These are phyloP conservation scores for Trichonephila clavata DNA, from an alignment of 1,140 invertebrate genomes.

Conservation along the genomic window DNA sequence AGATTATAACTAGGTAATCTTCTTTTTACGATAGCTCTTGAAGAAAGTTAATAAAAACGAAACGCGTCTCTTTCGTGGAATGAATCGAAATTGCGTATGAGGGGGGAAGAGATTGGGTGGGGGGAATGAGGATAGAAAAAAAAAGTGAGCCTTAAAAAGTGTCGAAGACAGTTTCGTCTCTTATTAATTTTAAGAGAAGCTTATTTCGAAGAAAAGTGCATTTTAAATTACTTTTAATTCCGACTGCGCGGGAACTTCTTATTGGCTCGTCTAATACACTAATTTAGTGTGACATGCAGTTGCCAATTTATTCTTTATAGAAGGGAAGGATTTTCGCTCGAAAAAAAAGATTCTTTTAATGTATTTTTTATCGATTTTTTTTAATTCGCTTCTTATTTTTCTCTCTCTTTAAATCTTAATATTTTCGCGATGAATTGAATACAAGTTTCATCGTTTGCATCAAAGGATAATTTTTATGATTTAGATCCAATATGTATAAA, in stretches of 20 bases:
- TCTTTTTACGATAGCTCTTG: slow-evolving; percentile 71
- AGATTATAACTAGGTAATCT: slow-evolving; percentile 71
- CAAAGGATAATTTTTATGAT: too few species aligned
- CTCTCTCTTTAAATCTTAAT: background rate
- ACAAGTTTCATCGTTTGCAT: too few species aligned
- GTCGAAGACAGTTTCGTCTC: slow-evolving; percentile 47
- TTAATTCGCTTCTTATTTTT: background rate
- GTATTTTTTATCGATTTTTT: background rate
- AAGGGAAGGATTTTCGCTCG: background rate
- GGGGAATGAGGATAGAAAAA: background rate
- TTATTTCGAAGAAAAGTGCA: slow-evolving; percentile 40
- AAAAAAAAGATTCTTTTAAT: background rate
- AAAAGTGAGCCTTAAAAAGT: background rate
- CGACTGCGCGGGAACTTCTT: slow-evolving; percentile 1
- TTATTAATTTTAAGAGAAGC: slow-evolving; percentile 66
- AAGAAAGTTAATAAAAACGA: slow-evolving; percentile 73
- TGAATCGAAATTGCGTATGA: slow-evolving; percentile 58
- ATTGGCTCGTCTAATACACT: slow-evolving; percentile 35
- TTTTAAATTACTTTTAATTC: slow-evolving; percentile 74
- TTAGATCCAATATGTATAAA: background rate
- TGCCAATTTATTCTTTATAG: slow-evolving; percentile 37
- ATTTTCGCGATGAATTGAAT: background rate
- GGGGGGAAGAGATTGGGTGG: background rate
- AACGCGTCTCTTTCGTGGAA: slow-evolving; percentile 46
- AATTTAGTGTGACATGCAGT: slow-evolving; percentile 51